Evolutionary conservation across 2,797 vertebrate species (phyloP), one percentile per base, ranked within the genome.

Genomic region (Garrulus glandarius): DNA sequence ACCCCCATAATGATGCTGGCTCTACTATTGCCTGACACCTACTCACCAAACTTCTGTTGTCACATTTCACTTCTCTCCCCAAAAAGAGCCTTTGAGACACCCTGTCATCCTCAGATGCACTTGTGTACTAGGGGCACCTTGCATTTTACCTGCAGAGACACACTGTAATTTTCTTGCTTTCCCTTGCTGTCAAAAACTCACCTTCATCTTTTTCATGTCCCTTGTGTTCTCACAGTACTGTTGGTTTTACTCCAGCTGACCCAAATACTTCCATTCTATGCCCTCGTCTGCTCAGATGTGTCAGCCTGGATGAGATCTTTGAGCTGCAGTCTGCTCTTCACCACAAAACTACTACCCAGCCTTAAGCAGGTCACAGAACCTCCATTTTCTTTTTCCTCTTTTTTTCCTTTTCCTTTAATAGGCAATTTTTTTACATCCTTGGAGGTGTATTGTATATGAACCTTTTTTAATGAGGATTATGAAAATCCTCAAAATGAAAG

Each of bases 301-400:
- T 37, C 32, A 56, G 23, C 8, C 23, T 63, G 10, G 15, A 60
- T n/a, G 61, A 68, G 15, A 41, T 50, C 8, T 72, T 60, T 8
- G 4, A 59, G 37, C 19, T 23, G 7, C n/a, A 53, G 6, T n/a
- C 24, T 11, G 0, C 11, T 81, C 5, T 64, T 23, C 0, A 1
- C 11, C 36, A 21, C 32, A 44, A 30, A 88, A 27, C 13, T 44
- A 16, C 16, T 43, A 49, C 24, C 5, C 16, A 36, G 17, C 22
- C 60, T 82, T 37, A 72, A 50, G 23, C 27, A 78, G 24, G 9
- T 39, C 23, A 50, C 30, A 81, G 37, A 75, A 32, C 0, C 9
- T 34, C 27, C 0, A 2, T 64, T 68, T 64, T 72, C 6, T 32
- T 34, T 84, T 50, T 43, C 1, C 3, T 32, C 29, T 44, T 2